Conservation (phyloP, 2,888 invertebrate genomes). For the Morpho helenor region DNA sequence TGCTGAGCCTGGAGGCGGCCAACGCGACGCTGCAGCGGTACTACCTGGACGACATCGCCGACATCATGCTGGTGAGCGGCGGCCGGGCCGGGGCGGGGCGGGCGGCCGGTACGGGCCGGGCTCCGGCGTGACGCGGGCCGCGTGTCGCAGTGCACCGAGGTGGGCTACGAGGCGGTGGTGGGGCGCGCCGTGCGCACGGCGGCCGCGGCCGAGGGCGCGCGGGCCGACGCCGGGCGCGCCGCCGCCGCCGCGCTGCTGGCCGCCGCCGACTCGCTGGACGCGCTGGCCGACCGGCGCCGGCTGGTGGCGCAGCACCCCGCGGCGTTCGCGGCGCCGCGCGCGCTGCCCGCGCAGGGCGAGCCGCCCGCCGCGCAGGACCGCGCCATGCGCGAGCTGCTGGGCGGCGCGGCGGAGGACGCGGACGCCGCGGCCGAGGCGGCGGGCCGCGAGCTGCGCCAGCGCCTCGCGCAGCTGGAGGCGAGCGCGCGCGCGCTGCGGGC, state of each 20-base stretch:
- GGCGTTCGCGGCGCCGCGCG: slow-evolving; percentile 70
- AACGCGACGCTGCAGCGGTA: slow-evolving; percentile 98
- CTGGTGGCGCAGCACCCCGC: slow-evolving; percentile 93
- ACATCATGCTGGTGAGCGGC: slow-evolving; percentile 83
- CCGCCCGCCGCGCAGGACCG: slow-evolving; percentile 33
- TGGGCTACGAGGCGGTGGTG: slow-evolving; percentile 96
- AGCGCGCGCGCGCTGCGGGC: slow-evolving; percentile 89
- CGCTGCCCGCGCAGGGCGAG: slow-evolving; percentile 40
- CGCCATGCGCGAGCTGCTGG: slow-evolving; percentile 26
- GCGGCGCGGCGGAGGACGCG: slow-evolving; percentile 32
- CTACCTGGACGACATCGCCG: slow-evolving; percentile 97
- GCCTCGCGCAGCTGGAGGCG: slow-evolving; percentile 88
- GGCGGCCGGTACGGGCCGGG: too few species aligned
- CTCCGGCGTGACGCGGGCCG: too few species aligned
- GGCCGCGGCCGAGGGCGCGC: slow-evolving; percentile 89
- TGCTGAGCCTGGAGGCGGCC: slow-evolving; percentile 95
- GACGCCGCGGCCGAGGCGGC: slow-evolving; percentile 31
- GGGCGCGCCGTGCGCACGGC: slow-evolving; percentile 90
- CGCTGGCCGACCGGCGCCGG: slow-evolving; percentile 91
- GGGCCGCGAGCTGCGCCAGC: slow-evolving; percentile 44
- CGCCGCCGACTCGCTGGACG: slow-evolving; percentile 80
- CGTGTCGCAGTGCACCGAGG: slow-evolving; percentile 90
- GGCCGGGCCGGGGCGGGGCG: neutral
- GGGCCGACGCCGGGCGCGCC: slow-evolving; percentile 86
- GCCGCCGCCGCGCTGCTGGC: slow-evolving; percentile 88